Base-by-base conservation (phyloP, 2,797 vertebrate genomes). In the Sparus aurata region DNA sequence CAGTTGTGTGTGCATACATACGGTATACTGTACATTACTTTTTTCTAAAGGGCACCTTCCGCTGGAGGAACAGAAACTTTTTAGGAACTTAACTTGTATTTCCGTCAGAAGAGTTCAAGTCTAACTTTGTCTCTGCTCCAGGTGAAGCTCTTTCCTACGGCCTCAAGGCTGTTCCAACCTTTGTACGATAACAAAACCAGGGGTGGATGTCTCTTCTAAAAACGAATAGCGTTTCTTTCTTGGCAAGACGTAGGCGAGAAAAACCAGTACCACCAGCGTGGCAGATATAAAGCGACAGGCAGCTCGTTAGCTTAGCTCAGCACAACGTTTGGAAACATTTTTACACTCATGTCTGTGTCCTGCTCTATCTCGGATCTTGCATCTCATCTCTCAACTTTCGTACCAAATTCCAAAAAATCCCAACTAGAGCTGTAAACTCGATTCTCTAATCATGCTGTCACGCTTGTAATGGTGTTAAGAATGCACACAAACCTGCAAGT, bases 1-100 rank as follows among this genome's bases (percentile, higher is more conserved):
- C 47, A 70, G 49, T 49, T 57, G 12, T 68, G 55, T 63, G 10
- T 64, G 15, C 20, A 18, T 23, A 46, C 25, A 66, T 34, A 69
- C 27, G 47, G 41, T 23, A 9, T 54, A 23, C 46, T 30, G 52
- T 23, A 15, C 47, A 34, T 59, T 25, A 17, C 17, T 69, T 38
- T 27, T 38, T 41, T 59, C 2, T 47, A 45, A 74, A 49, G 54
- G 79, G 6, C 12, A n/a, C 18, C 47, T 55, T 55, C 17, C 3
- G 41, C 9, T 34, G 65, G 15, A 52, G 17, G 30, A 30, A 69
- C 34, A 38, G 34, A 38, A 38, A 38, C 38, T 38, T 38, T 38
- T 8, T 13, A 20, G 3, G 27, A 62, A 25, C 18, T 20, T 52
- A 5, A 30, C 9, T 46, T 52, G 16, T 46, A 1, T 47, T 57